phyloP scores from a whole-genome alignment of 2,113 vertebrate genomes.

The Kryptolebias marmoratus region DNA sequence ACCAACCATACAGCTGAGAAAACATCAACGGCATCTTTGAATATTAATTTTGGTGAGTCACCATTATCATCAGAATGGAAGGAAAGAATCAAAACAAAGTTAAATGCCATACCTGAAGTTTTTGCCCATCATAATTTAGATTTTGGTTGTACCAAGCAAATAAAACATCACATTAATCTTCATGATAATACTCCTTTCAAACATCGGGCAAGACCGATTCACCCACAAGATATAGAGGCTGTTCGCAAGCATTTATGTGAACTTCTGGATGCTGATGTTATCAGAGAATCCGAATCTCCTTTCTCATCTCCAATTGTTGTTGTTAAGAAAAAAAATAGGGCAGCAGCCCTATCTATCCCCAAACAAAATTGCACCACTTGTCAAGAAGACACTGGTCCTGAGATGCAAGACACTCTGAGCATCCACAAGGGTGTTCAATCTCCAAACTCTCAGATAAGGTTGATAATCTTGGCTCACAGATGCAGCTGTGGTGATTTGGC shows the following conservation, averaged over 20 bases:
- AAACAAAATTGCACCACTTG: not conserved
- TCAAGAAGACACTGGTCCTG: not conserved
- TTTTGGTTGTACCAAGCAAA: not conserved
- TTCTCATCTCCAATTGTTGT: conserved; percentile 17
- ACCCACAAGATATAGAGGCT: conserved; percentile 11
- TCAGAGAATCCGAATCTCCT: conserved; percentile 2
- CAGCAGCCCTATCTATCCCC: too few relatives aligned
- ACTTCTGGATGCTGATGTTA: conserved; percentile 8
- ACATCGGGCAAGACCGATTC: not conserved
- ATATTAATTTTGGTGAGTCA: not conserved
- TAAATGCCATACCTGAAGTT: not conserved
- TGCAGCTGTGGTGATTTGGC: not conserved
- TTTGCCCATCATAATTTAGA: conserved; percentile 19
- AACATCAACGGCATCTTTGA: not conserved
- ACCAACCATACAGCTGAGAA: not conserved
- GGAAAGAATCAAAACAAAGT: not conserved
- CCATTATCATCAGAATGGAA: conserved; percentile 16
- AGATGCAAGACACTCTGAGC: not conserved
- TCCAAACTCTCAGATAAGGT: not conserved
- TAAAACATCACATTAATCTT: not conserved
- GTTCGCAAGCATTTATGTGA: not conserved
- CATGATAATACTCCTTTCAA: conserved; percentile 12
- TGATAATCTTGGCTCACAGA: not conserved
- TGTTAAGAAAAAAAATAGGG: too few relatives aligned
- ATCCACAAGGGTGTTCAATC: not conserved